Conservation (phyloP, 2,113 vertebrate genomes). For the Onychorhynchus coronatus region DNA sequence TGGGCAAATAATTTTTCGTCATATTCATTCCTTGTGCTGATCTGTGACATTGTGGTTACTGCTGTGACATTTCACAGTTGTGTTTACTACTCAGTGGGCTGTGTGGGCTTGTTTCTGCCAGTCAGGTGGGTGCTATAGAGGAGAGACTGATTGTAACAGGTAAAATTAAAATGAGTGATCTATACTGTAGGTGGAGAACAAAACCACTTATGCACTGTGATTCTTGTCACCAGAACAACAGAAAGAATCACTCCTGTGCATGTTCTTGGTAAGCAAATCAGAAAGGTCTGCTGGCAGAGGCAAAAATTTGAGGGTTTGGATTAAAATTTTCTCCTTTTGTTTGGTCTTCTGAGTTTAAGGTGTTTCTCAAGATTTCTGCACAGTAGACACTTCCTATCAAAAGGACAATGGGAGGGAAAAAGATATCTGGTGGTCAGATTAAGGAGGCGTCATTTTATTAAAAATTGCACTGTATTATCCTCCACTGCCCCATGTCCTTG, state of each 20-base stretch:
- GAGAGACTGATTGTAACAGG: not conserved
- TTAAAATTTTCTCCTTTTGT: not conserved
- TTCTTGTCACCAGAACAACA: not conserved
- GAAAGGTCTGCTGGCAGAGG: not conserved
- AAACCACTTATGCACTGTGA: not conserved
- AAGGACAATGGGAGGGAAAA: not conserved
- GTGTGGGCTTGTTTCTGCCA: not conserved
- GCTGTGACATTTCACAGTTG: not conserved
- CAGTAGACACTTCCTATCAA: not conserved
- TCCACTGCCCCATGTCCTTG: not conserved
- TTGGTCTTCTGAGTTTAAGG: not conserved
- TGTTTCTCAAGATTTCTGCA: not conserved
- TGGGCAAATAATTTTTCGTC: not conserved
- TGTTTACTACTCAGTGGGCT: not conserved
- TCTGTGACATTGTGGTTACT: not conserved
- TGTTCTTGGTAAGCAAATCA: not conserved
- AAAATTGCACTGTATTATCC: not conserved
- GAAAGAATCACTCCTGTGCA: not conserved
- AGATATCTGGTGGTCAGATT: not conserved
- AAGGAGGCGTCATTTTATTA: not conserved
- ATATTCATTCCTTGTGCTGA: not conserved
- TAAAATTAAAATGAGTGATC: not conserved
- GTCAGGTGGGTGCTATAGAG: not conserved
- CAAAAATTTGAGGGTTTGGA: not conserved
- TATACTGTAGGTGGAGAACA: not conserved